phyloP scores from a whole-genome alignment of 92 coral and sea anemone species.

The Diadumene lineata region DNA sequence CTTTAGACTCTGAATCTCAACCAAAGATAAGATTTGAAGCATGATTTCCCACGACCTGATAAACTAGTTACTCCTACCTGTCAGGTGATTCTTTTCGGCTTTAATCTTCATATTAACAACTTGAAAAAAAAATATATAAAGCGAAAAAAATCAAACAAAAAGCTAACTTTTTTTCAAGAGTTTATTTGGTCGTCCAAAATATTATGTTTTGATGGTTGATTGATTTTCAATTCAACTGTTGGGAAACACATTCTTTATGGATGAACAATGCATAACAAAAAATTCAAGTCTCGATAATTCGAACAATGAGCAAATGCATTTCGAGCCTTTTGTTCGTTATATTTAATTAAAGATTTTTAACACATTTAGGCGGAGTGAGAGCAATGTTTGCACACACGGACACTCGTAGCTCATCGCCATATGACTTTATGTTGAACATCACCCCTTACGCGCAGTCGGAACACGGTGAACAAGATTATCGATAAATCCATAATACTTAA shows the following conservation, averaged over 20 bases:
- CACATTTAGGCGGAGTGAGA: conserved; percentile 6
- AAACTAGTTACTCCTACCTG: background rate
- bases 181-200: background rate
- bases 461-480: conserved; percentile 26
- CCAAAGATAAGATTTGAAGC: background rate
- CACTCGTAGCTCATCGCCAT: background rate
- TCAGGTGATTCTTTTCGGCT: background rate
- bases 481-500: conserved; percentile 29
- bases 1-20: background rate
- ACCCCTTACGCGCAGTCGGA: conserved; percentile 4
- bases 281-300: background rate
- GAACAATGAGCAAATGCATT: conserved; percentile 1
- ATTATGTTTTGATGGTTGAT: background rate
- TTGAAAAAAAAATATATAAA: background rate
- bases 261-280: conserved; percentile 13
- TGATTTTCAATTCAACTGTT: conserved; percentile 6
- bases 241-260: background rate
- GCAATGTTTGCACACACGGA: background rate
- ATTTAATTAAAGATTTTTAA: conserved; percentile 25
- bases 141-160: background rate
- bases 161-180: background rate
- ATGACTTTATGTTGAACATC: conserved; percentile 14
- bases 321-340: conserved; percentile 23
- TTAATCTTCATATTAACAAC: background rate
- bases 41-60: conserved; percentile 2